These are phyloP conservation scores for Stomatorhinus ivindoensis DNA, from an alignment of 2,113 vertebrate genomes.

Conservation along the genomic window DNA sequence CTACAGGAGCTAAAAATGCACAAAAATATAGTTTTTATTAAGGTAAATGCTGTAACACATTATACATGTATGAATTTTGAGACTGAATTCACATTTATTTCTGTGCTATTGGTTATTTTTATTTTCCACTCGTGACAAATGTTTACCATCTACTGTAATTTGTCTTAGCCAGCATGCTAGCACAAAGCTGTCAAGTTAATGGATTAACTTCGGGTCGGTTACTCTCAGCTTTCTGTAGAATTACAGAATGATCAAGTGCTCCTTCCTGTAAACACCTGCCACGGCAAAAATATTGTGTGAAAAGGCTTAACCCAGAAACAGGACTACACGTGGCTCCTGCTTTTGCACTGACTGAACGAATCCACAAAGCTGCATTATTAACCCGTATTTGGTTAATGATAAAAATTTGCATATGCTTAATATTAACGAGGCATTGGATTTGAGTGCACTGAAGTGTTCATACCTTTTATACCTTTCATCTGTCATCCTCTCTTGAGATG, in stretches of 20 bases:
- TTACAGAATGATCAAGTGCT: neutral
- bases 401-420: neutral
- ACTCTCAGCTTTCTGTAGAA: slow-evolving; percentile 10
- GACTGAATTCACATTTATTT: neutral
- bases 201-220: slow-evolving; percentile 1
- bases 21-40: neutral
- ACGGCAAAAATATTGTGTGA: neutral
- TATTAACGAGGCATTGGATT: neutral
- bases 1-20: neutral
- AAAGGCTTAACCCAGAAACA: neutral
- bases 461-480: neutral
- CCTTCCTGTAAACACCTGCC: neutral
- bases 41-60: neutral
- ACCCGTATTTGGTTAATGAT: neutral
- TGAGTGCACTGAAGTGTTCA: neutral
- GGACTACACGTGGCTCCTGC: neutral
- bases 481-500: neutral
- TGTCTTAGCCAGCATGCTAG: neutral
- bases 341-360: neutral
- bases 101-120: neutral
- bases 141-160: neutral
- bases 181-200: neutral
- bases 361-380: neutral
- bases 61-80: neutral
- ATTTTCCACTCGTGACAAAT: neutral